Percentiles rank a stretch among this genome's conserved stretches.
Evolutionary conservation across 2,113 vertebrate genomes (phyloP).

Genomic region (Callospermophilus lateralis): DNA sequence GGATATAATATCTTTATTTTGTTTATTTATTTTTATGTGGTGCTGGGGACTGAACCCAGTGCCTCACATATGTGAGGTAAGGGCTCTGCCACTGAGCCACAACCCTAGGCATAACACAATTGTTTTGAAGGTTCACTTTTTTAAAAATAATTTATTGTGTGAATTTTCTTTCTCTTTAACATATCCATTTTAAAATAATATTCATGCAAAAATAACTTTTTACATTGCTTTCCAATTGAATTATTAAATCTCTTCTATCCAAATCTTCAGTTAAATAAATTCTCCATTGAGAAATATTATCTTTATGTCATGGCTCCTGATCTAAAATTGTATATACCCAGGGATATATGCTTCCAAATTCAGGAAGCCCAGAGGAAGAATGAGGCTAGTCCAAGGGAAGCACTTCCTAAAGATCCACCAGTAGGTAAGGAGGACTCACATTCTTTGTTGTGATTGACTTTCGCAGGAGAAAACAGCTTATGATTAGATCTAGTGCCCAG

Average conservation of each 20-base stretch:
- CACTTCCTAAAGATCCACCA: not conserved
- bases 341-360: not conserved
- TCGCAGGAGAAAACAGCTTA: not conserved
- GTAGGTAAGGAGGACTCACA: not conserved
- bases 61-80: no score
- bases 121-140: constrained; percentile 30
- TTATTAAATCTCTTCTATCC: not conserved
- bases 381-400: not conserved
- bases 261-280: not conserved
- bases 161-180: constrained; percentile 16
- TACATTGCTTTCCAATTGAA: not conserved
- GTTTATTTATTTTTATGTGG: no score
- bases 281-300: not conserved
- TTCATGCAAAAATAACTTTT: constrained; percentile 25
- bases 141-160: not conserved
- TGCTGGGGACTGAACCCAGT: no score
- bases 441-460: not conserved
- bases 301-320: not conserved
- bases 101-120: not conserved
- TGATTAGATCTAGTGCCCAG: not conserved
- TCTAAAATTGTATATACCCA: not conserved
- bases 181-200: not conserved
- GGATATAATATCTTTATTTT: no score
- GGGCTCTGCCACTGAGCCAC: no score
- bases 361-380: not conserved